phyloP scores from a whole-genome alignment of 2,888 invertebrate species.

The Drosophila ustulata region DNA sequence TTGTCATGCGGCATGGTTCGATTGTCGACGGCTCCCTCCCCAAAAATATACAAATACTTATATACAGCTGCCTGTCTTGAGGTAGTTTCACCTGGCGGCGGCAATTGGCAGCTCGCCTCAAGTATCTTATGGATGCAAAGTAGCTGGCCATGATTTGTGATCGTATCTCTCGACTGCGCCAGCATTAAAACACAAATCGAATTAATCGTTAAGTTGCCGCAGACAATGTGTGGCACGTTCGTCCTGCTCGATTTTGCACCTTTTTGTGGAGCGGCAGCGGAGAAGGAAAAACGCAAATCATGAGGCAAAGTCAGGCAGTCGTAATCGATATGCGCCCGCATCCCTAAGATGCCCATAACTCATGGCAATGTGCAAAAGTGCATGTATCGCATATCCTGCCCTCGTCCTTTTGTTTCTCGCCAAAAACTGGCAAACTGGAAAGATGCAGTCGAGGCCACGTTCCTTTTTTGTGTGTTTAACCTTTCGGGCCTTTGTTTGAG shows the following conservation, averaged over 20 bases:
- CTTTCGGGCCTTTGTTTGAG: slow-evolving; percentile 58
- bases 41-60: background rate
- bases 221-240: slow-evolving; percentile 70
- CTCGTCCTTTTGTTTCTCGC: slow-evolving; percentile 63
- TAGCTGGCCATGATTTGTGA: slow-evolving; percentile 27
- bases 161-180: slow-evolving; percentile 47
- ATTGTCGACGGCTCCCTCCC: background rate
- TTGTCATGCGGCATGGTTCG: background rate
- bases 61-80: slow-evolving; percentile 13
- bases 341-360: slow-evolving; percentile 76
- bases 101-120: background rate
- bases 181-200: slow-evolving; percentile 62
- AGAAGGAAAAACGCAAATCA: slow-evolving; percentile 74
- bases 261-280: slow-evolving; percentile 44
- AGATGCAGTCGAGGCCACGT: slow-evolving; percentile 52
- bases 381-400: slow-evolving; percentile 75
- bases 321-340: slow-evolving; percentile 80
- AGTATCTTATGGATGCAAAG: slow-evolving; percentile 24
- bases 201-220: slow-evolving; percentile 75
- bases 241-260: slow-evolving; percentile 62
- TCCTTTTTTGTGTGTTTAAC: slow-evolving; percentile 36
- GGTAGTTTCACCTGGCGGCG: slow-evolving; percentile 30
- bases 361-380: slow-evolving; percentile 83
- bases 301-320: slow-evolving; percentile 42
- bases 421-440: slow-evolving; percentile 45